These are phyloP conservation scores for Alitta virens DNA, from an alignment of 2,888 invertebrate genomes.

Conservation along the genomic window DNA sequence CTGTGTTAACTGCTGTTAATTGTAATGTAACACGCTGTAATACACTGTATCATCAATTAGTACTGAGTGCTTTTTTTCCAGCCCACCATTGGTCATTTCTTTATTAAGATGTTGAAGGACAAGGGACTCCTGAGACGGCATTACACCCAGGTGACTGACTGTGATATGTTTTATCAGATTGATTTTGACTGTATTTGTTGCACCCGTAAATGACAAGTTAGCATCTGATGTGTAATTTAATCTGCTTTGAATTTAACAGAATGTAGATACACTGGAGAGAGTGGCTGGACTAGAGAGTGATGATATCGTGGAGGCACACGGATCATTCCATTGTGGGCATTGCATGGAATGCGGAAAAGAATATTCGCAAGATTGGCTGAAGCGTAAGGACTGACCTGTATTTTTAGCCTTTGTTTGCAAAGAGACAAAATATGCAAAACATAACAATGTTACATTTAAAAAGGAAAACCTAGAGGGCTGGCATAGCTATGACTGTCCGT, in stretches of 20 bases:
- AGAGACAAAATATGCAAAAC: background rate
- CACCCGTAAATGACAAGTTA: too few species aligned
- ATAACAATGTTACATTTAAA: too few species aligned
- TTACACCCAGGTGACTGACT: conserved; percentile 62
- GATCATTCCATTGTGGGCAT: conserved; percentile 84
- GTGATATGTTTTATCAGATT: too few species aligned
- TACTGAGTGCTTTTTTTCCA: conserved; percentile 30
- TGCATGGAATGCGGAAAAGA: conserved; percentile 73
- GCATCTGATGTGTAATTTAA: too few species aligned
- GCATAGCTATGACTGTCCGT: too few species aligned
- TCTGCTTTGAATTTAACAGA: conserved; percentile 65
- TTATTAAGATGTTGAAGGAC: conserved; percentile 78
- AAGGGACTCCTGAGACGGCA: conserved; percentile 67
- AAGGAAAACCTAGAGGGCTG: too few species aligned
- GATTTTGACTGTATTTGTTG: too few species aligned
- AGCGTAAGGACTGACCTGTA: conserved; percentile 64
- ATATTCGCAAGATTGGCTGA: conserved; percentile 81
- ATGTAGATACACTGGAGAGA: conserved; percentile 90
- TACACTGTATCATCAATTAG: too few species aligned
- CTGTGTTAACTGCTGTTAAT: too few species aligned
- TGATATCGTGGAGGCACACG: conserved; percentile 91
- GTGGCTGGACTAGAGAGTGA: conserved; percentile 79
- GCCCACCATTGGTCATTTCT: conserved; percentile 89
- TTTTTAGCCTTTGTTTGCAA: background rate
- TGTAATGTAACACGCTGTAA: too few species aligned